Evolutionary conservation across 2,113 vertebrate species (phyloP).

Genomic region (Nesogale talazaci): DNA sequence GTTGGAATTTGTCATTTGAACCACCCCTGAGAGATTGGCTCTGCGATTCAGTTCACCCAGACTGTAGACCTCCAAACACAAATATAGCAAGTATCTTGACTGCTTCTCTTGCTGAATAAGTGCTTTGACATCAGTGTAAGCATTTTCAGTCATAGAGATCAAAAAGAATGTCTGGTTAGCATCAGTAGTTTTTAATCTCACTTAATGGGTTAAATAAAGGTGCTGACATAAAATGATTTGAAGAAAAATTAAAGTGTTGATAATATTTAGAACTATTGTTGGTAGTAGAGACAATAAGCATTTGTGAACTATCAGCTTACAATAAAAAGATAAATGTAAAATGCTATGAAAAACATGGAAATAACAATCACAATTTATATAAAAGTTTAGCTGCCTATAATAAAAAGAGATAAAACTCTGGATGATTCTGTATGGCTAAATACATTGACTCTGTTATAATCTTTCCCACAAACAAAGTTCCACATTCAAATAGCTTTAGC

Average conservation of each 20-base stretch:
- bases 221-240: slow-evolving; percentile 20
- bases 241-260: background rate
- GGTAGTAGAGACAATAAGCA: background rate
- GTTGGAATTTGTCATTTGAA: slow-evolving; percentile 19
- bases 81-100: background rate
- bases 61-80: slow-evolving; percentile 20
- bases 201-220: slow-evolving; percentile 10
- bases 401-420: slow-evolving; percentile 38
- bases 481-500: background rate
- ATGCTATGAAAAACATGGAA: background rate
- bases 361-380: background rate
- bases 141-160: slow-evolving; percentile 32
- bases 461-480: slow-evolving; percentile 20
- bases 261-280: slow-evolving; percentile 11
- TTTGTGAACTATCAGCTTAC: slow-evolving; percentile 9
- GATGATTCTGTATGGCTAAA: background rate
- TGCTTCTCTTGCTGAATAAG: background rate
- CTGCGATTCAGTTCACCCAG: background rate
- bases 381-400: slow-evolving; percentile 5
- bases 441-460: slow-evolving; percentile 44
- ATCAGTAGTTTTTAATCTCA: background rate
- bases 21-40: slow-evolving; percentile 2
- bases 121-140: background rate
- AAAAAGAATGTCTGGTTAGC: background rate
- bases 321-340: slow-evolving; percentile 29